These are phyloP conservation scores for Alloplasta piceator DNA, from an alignment of 2,888 invertebrate genomes.

Conservation along the genomic window DNA sequence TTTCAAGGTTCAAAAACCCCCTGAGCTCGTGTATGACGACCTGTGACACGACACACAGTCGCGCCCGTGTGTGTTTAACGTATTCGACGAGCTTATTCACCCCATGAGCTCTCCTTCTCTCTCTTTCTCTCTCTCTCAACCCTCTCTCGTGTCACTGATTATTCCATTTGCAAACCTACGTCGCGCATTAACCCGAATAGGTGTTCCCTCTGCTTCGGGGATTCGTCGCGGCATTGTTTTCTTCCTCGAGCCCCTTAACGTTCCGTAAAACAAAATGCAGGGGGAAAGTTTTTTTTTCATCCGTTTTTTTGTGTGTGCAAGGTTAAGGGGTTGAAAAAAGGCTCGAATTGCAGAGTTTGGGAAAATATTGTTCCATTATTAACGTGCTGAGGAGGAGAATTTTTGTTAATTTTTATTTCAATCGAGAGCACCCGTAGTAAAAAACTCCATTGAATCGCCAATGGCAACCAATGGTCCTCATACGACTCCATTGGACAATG, in stretches of 20 bases:
- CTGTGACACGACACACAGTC: conserved; percentile 15
- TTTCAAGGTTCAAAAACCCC: background rate
- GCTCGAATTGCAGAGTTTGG: too few relatives aligned
- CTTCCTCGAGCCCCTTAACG: too few relatives aligned
- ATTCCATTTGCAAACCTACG: conserved; percentile 78
- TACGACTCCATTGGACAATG: too few relatives aligned
- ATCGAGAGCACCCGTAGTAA: too few relatives aligned
- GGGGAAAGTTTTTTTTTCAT: background rate
- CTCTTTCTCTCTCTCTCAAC: too few relatives aligned
- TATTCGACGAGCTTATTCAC: conserved; percentile 71
- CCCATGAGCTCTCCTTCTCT: too few relatives aligned
- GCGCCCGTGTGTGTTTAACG: conserved; percentile 60
- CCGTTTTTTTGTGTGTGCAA: background rate
- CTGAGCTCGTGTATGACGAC: conserved; percentile 7
- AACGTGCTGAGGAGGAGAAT: too few relatives aligned
- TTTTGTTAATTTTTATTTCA: too few relatives aligned
- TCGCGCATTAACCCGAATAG: conserved; percentile 76
- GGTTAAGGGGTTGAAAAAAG: background rate
- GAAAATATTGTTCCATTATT: too few relatives aligned
- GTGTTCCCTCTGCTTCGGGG: conserved; percentile 66
- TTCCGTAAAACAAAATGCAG: background rate
- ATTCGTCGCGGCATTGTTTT: conserved; percentile 55
- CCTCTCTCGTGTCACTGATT: conserved; percentile 78
- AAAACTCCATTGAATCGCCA: too few relatives aligned
- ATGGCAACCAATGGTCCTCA: too few relatives aligned